These are phyloP conservation scores for Meles meles DNA, from an alignment of 2,113 vertebrate species.

Conservation along the genomic window DNA sequence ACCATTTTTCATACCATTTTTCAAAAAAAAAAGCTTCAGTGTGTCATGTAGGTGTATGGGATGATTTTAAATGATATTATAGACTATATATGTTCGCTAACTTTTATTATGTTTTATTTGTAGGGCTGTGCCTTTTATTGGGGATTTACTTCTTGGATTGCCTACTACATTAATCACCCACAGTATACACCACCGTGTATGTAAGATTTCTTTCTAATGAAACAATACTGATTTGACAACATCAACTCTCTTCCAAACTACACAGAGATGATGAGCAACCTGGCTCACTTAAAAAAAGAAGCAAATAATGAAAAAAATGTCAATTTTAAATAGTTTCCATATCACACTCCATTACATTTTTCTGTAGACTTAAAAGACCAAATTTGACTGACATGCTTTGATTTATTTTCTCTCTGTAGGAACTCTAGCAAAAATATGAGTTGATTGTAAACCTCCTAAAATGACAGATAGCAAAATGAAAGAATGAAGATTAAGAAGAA, in stretches of 20 bases:
- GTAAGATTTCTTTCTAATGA: conserved; percentile 58
- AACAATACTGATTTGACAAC: background rate
- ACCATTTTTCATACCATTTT: background rate
- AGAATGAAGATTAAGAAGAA: background rate
- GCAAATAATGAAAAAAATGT: background rate
- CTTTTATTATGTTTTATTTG: conserved; percentile 54
- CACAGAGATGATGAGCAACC: background rate
- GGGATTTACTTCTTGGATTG: conserved; percentile 84
- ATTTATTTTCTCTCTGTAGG: background rate
- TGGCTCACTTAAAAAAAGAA: background rate
- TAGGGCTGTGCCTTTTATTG: conserved; percentile 86
- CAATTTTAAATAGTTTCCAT: background rate
- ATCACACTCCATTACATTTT: background rate
- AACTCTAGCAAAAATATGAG: background rate
- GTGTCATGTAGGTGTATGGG: fast-evolving
- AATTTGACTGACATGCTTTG: background rate
- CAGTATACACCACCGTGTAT: conserved; percentile 85
- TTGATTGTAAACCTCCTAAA: background rate
- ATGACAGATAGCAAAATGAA: background rate
- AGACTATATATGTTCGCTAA: background rate
- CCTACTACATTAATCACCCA: conserved; percentile 88
- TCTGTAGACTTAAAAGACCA: background rate
- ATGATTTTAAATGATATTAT: background rate
- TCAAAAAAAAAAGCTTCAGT: background rate
- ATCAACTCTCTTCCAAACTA: background rate